Percentiles rank a stretch among this genome's conserved stretches.
Conservation (phyloP, 2,113 vertebrate genomes). For the Ovis canadensis region DNA sequence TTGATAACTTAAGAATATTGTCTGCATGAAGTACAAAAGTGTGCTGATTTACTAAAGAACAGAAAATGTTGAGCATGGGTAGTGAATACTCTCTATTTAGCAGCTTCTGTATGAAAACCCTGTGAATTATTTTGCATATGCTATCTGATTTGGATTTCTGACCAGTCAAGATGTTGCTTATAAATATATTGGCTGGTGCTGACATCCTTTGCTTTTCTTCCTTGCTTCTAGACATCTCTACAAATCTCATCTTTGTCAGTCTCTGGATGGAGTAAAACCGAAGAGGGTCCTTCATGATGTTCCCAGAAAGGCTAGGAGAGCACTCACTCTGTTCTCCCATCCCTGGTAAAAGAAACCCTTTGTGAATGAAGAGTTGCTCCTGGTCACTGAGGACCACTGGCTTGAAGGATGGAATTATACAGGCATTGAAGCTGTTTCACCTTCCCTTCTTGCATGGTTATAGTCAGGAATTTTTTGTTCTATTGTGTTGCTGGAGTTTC, state of each 20-base stretch:
- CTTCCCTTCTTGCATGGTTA: neutral
- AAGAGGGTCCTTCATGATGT: neutral
- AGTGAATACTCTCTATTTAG: neutral
- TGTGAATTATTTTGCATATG: neutral
- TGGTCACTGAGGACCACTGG: neutral
- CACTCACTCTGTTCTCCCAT: neutral
- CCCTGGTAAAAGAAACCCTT: neutral
- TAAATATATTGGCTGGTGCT: neutral
- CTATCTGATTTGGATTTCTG: neutral
- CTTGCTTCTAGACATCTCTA: neutral
- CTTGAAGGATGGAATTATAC: neutral
- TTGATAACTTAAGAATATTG: neutral
- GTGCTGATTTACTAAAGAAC: neutral
- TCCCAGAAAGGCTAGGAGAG: neutral
- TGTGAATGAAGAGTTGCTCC: neutral
- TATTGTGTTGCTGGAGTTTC: neutral
- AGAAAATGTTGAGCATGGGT: neutral
- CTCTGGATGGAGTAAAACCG: neutral
- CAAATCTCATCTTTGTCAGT: neutral
- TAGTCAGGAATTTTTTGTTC: neutral
- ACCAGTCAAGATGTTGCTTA: neutral
- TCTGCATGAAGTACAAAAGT: neutral
- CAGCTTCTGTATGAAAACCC: neutral
- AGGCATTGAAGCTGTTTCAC: neutral
- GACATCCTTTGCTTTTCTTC: neutral